Evolutionary conservation across 2,113 vertebrate genomes (phyloP), one percentile per base, ranked within the genome.

Genomic region (Taurulus bubalis): DNA sequence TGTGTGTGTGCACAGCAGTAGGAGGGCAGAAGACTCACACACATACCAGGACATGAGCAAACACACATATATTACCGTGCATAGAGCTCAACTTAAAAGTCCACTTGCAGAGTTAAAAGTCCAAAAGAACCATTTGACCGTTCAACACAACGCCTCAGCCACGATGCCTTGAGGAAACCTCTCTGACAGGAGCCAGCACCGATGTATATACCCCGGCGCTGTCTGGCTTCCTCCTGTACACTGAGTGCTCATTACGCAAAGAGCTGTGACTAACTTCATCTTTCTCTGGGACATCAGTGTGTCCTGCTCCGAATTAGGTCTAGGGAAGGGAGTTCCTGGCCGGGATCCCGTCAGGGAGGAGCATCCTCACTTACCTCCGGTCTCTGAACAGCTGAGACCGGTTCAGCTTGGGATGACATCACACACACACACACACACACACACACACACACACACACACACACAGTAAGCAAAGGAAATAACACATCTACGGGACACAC

Each of bases 201-300:
- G 11, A 81, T 79, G 86, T 20, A 85, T 87, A n/a, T 4, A 32
- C 30, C 82, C 84, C 72, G 64, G 73, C 8, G 16, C 36, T 42
- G 80, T 32, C 82, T 51, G 69, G 65, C 79, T 72, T 26, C 79
- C 68, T 47, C 68, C 49, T 84, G 64, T 74, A 79, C 77, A 49
- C 65, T 45, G 63, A 80, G 76, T 66, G 59, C 51, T 92, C 89
- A 89, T 89, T 89, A 87, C 32, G 53, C 77, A 88, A 78, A 90
- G 20, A 86, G 83, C 82, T 85, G 75, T 49, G 47, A 74, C 42
- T 30, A 76, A 75, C 71, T 73, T 64, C 22, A 86, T 85, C 42
- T 59, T 38, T 24, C 24, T 64, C 22, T 45, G 10, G 42, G 20
- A 42, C 69, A 67, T 68, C 72, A 24, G 14, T 51, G 62, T 30